Evolutionary conservation across 2,797 vertebrate species (phyloP).

Genomic region (Buphagus erythrorhynchus): DNA sequence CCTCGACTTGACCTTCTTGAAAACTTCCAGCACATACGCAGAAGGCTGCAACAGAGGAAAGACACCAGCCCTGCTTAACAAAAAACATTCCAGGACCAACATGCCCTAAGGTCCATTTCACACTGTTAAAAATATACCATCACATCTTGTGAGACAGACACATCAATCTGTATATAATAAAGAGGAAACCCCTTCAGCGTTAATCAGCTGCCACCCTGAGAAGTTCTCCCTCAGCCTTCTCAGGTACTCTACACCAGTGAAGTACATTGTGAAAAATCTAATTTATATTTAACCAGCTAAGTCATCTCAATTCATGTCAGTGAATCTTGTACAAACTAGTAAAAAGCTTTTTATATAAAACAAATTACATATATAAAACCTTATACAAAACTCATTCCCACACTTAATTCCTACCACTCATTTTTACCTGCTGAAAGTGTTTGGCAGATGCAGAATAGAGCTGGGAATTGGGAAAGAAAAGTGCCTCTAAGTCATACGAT

Average conservation of each 20-base stretch:
- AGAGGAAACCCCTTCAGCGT: not conserved
- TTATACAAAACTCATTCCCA: not conserved
- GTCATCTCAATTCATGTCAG: not conserved
- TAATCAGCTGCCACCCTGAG: not conserved
- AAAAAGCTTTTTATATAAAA: not conserved
- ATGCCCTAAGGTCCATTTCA: not conserved
- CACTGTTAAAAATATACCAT: not conserved
- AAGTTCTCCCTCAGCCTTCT: not conserved
- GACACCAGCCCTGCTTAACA: not conserved
- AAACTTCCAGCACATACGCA: constrained; percentile 89
- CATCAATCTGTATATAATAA: not conserved
- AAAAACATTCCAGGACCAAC: not conserved
- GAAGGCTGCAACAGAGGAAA: constrained; percentile 81
- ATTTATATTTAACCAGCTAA: not conserved
- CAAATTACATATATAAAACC: not conserved
- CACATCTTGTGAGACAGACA: not conserved
- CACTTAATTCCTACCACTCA: not conserved
- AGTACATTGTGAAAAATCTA: not conserved
- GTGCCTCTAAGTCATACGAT: not conserved
- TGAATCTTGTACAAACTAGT: not conserved
- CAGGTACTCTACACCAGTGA: not conserved
- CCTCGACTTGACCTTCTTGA: constrained; percentile 94
- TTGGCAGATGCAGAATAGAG: not conserved
- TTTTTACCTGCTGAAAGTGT: not conserved
- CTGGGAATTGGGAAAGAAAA: not conserved